Base-by-base conservation (phyloP, 1,140 invertebrate species). In the Leptinotarsa texana region DNA sequence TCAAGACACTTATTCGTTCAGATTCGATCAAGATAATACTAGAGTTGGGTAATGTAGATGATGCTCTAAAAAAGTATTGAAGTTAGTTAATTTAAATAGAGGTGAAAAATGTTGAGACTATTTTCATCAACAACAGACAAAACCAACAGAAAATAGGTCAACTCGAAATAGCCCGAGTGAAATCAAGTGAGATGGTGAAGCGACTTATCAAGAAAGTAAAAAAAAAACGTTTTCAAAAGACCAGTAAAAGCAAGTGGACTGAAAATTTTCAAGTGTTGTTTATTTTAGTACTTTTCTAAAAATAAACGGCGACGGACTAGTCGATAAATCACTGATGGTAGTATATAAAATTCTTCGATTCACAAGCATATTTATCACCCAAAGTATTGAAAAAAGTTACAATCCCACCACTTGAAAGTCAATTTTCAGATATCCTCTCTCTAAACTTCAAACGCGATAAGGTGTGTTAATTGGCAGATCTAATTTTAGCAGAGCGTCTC, bases 401-500 rank as follows among this genome's bases (percentile, higher is more conserved):
- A 21, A 65, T 42, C 11, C 63, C 13, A 27, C 63, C 63, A 2
- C 27, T 65, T 21, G 27, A 65, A 22, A 65, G 27, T 2, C 21
- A 42, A 42, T 8, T 42, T 42, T 42, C 8, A 42, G 2, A 33
- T 22, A 21, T 65, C 63, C 21, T 13, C 21, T 13, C 63, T 65
- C 13, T 24, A 11, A 65, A 65, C 0, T 57, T 18, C 0, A 18
- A 57, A 57, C 15, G 15, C 13, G 51, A 65, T 70, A 70, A 70
- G 69, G 69, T 70, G 51, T 70, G 69, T 18, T 70, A 70, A 70
- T 70, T 70, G 69, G 69, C n/a, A 17, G 22, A 33, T 33, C 63
- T 65, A 65, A 65, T 27, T 65, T 24, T 65, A 65, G 63, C n/a
- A 57, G 17, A 57, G 51, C 21, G 17, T 62, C 6, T 62, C 17